phyloP scores from a whole-genome alignment of 2,797 vertebrate genomes.

The Sebastolobus altivelis region DNA sequence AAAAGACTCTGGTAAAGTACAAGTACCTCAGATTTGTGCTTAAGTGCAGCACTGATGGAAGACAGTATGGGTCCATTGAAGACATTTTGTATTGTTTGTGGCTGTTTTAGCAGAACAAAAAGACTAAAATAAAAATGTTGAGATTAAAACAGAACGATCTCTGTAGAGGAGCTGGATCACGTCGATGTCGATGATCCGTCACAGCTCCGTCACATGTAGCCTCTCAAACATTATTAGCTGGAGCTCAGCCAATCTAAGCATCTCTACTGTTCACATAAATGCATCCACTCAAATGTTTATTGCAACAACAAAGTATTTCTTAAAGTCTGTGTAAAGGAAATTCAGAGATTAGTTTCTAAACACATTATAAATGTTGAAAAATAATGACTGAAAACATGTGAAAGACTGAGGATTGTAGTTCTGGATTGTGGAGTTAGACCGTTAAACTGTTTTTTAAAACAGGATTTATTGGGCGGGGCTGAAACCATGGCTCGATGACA shows the following conservation, averaged over 20 bases:
- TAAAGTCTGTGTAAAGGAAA: no score
- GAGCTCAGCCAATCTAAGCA: neutral
- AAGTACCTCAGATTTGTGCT: no score
- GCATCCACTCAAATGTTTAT: neutral
- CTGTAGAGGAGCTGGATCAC: neutral
- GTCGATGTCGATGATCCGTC: neutral
- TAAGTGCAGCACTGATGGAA: neutral
- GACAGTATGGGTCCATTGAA: neutral
- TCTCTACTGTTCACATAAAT: neutral
- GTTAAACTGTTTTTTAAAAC: no score
- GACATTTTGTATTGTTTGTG: neutral
- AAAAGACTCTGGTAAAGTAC: no score
- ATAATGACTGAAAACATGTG: no score
- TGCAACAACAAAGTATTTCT: neutral
- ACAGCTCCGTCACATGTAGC: neutral
- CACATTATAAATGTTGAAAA: no score
- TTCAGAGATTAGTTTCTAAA: no score
- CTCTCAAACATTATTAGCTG: neutral
- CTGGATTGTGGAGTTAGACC: no score
- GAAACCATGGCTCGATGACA: no score
- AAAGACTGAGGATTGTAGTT: no score
- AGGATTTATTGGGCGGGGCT: no score
- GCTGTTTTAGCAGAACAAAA: neutral
- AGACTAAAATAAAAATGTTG: no score
- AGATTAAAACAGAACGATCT: slow-evolving; percentile 4